Evolutionary conservation across 2,888 invertebrate genomes (phyloP).

Genomic region (Lepidochrysops patricia): DNA sequence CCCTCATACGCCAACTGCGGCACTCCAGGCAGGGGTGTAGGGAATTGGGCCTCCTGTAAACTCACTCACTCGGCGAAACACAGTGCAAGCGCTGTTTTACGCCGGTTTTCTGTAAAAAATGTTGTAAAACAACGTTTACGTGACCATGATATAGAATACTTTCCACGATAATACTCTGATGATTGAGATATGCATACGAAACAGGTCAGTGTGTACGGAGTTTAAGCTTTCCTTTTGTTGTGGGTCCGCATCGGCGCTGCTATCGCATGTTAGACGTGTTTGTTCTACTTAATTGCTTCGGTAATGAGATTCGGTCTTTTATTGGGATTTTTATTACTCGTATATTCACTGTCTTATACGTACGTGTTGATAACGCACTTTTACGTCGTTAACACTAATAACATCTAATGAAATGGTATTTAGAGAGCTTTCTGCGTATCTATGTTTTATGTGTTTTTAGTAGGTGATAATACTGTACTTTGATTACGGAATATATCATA

Average conservation of each 20-base stretch:
- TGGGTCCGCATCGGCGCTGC: conserved; percentile 24
- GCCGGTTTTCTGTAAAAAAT: too few species aligned
- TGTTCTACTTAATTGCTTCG: conserved; percentile 38
- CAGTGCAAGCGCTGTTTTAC: too few species aligned
- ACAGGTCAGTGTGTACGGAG: background rate
- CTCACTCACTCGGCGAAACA: too few species aligned
- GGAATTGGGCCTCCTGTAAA: too few species aligned
- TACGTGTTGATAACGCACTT: conserved; percentile 16
- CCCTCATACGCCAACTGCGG: too few species aligned
- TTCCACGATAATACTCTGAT: too few species aligned
- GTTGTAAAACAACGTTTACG: too few species aligned
- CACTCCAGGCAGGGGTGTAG: too few species aligned
- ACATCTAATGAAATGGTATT: conserved; percentile 2
- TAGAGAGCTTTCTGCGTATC: background rate
- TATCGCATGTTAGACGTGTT: conserved; percentile 40
- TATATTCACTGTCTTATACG: conserved; percentile 19
- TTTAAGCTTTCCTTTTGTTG: conserved; percentile 24
- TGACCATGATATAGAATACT: too few species aligned
- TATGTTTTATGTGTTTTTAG: background rate
- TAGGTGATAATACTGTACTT: background rate
- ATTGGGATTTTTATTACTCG: conserved; percentile 30
- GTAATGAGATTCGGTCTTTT: conserved; percentile 33
- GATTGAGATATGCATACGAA: too few species aligned
- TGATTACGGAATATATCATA: conserved; percentile 1
- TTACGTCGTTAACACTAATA: conserved; percentile 4